phyloP scores from a whole-genome alignment of 2,797 vertebrate species.

The Sylvia borin region DNA sequence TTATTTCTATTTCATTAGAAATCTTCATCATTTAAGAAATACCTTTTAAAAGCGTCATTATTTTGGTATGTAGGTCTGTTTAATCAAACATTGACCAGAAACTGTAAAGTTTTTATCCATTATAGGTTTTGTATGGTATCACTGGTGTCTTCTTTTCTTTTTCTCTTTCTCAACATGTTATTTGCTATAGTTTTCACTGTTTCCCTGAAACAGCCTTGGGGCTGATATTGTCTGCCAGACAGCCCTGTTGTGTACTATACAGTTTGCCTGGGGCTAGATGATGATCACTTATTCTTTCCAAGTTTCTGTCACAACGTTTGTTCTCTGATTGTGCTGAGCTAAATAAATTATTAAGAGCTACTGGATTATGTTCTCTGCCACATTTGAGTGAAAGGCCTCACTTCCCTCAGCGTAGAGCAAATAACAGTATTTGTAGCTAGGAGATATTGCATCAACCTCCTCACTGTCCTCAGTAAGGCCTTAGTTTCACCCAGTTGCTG shows the following conservation, averaged over 20 bases:
- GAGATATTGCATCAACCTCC: background rate
- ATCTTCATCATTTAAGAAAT: background rate
- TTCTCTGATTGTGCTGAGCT: background rate
- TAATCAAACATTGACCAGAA: background rate
- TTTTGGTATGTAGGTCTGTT: background rate
- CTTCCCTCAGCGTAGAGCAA: background rate
- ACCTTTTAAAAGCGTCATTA: background rate
- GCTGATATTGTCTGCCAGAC: background rate
- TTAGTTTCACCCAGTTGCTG: background rate
- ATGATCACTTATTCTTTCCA: background rate
- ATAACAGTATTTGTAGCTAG: background rate
- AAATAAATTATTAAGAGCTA: slow-evolving; percentile 11
- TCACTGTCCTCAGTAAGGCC: background rate
- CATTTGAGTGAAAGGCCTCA: background rate
- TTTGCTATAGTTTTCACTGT: background rate
- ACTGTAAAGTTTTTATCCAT: background rate
- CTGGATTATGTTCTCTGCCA: background rate
- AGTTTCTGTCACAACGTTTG: background rate
- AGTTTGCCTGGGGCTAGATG: background rate
- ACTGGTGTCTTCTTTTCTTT: background rate
- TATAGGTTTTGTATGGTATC: background rate
- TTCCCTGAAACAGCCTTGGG: background rate
- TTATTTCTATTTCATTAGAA: background rate
- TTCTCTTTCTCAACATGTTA: background rate
- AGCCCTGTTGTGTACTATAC: background rate